A percentile compares a stretch with the other conserved stretches of the same genome.
phyloP scores from a whole-genome alignment of 2,888 invertebrate species.

The Tipula vernalis region DNA sequence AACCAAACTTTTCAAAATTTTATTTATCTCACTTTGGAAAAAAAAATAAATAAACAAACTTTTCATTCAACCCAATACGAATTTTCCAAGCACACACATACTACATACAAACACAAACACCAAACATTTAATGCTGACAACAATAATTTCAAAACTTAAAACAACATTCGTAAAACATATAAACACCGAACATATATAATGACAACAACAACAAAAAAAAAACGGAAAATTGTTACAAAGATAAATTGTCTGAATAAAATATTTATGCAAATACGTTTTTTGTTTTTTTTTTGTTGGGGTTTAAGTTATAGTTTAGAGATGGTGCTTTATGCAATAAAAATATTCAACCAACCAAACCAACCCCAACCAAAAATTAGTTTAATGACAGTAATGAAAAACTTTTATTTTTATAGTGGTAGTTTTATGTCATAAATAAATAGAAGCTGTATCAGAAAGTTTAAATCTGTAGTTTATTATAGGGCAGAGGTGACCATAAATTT shows the following conservation, averaged over 20 bases:
- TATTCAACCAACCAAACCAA: not conserved
- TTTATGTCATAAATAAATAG: not conserved
- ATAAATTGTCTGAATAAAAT: conserved; percentile 4
- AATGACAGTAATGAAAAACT: not conserved
- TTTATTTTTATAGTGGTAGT: not conserved
- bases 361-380: not conserved
- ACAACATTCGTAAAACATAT: not conserved
- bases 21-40: not conserved
- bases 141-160: not conserved
- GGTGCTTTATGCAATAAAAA: not conserved
- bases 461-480: not conserved
- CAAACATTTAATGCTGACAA: not conserved
- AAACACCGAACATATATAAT: not conserved
- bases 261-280: not conserved
- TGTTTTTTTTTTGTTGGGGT: not conserved
- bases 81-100: not conserved
- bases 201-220: not conserved
- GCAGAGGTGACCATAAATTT: too few species aligned
- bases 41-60: not conserved
- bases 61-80: not conserved
- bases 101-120: not conserved
- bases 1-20: not conserved
- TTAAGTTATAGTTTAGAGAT: not conserved
- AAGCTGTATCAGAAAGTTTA: not conserved
- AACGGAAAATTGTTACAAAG: not conserved